Evolutionary conservation across 2,888 invertebrate species (phyloP).

Genomic region (Polyommatus iphigenia): DNA sequence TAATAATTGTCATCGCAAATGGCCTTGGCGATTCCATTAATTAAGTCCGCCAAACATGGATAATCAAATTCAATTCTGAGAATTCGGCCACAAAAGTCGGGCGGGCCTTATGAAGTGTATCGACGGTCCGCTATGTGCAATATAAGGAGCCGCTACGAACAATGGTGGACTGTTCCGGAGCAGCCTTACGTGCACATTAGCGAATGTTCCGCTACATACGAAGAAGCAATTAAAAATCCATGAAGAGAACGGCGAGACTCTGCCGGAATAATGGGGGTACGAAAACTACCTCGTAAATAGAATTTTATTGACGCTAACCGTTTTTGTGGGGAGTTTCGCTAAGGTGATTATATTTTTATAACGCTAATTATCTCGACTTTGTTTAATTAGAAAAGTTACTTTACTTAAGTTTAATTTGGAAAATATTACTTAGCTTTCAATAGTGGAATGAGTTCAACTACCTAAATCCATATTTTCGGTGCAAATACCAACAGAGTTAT

Average conservation of each 20-base stretch:
- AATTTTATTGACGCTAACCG: conserved; percentile 21
- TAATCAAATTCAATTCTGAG: conserved; percentile 70
- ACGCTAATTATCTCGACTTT: conserved; percentile 3
- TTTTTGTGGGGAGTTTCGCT: neutral
- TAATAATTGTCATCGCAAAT: neutral
- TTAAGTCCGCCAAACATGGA: conserved; percentile 51
- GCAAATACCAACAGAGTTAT: conserved; percentile 52
- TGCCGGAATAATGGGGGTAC: conserved; percentile 36
- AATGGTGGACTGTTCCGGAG: conserved; percentile 66
- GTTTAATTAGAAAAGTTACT: neutral
- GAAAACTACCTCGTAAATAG: conserved; percentile 22
- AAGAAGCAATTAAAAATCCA: conserved; percentile 73
- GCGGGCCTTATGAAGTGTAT: conserved; percentile 63
- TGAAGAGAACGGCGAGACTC: conserved; percentile 47
- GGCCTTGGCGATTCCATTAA: neutral
- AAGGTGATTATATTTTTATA: conserved; percentile 19
- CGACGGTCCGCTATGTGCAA: conserved; percentile 72
- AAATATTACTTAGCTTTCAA: neutral
- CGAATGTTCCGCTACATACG: conserved; percentile 66
- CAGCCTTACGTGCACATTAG: conserved; percentile 65
- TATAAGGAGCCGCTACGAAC: conserved; percentile 69
- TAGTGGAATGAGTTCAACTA: neutral
- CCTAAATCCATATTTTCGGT: conserved; percentile 11
- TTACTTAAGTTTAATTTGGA: neutral
- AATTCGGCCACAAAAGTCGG: conserved; percentile 60